Evolutionary conservation across 2,797 vertebrate genomes (phyloP).

Genomic region (Argyrosomus regius): DNA sequence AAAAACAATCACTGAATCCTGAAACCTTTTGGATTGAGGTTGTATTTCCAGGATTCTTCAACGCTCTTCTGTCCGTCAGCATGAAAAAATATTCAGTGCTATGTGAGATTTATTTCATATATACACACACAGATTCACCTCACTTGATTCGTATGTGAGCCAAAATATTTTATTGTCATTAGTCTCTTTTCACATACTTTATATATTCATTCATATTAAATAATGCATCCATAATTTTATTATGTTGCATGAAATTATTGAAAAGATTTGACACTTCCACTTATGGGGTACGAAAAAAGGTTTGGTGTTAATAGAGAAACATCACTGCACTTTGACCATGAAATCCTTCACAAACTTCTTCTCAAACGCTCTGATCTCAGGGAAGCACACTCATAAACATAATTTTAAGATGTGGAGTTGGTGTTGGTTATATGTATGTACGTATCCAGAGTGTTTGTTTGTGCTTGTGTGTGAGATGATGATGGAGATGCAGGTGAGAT

Average conservation of each 20-base stretch:
- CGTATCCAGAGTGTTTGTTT: neutral
- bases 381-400: neutral
- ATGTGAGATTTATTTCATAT: neutral
- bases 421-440: neutral
- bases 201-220: neutral
- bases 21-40: no score
- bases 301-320: neutral
- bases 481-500: neutral
- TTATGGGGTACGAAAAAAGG: neutral
- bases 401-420: neutral
- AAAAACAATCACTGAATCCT: no score
- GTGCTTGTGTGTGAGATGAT: neutral
- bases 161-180: neutral
- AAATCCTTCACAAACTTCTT: conserved; percentile 13
- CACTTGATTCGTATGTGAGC: neutral
- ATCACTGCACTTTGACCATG: neutral
- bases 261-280: neutral
- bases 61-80: neutral
- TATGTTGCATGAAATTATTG: neutral
- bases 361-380: conserved; percentile 6
- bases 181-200: no score
- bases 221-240: neutral
- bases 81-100: neutral
- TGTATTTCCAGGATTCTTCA: neutral
- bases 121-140: no score